phyloP scores from a whole-genome alignment of 1,140 invertebrate genomes.

The Archivesica marissinica region DNA sequence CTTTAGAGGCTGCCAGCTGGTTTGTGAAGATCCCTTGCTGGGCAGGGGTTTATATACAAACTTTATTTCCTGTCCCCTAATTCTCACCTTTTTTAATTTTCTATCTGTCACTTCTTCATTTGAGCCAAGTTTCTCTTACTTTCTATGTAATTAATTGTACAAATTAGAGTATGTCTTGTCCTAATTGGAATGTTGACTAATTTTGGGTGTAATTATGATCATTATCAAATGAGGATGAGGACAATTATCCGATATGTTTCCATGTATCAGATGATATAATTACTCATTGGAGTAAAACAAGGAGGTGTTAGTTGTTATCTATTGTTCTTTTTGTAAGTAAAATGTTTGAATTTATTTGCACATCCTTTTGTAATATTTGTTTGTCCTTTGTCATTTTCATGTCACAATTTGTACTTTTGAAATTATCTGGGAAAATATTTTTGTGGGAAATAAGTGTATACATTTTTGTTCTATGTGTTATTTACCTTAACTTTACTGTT shows the following conservation, averaged over 20 bases:
- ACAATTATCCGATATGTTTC: not conserved
- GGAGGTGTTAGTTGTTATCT: conserved; percentile 11
- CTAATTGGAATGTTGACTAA: conserved; percentile 19
- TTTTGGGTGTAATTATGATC: conserved; percentile 26
- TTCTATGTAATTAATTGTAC: not conserved
- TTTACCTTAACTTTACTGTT: too few species aligned
- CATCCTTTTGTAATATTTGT: not conserved
- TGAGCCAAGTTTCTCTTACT: conserved; percentile 23
- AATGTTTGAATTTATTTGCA: conserved; percentile 15
- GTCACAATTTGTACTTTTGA: not conserved
- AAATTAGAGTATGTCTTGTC: conserved; percentile 25
- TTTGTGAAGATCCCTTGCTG: conserved; percentile 3
- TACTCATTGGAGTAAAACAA: not conserved
- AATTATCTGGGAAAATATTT: not conserved
- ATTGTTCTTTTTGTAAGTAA: conserved; percentile 9
- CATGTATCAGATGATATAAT: conserved; percentile 7
- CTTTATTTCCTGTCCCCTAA: conserved; percentile 22
- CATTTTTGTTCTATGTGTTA: too few species aligned
- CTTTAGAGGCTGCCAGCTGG: not conserved
- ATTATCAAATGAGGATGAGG: conserved; percentile 5
- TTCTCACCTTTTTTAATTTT: conserved; percentile 26
- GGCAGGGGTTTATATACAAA: conserved; percentile 20
- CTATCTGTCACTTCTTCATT: not conserved
- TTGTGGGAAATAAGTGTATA: too few species aligned
- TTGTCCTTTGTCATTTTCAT: not conserved